A percentile compares a stretch with the other conserved stretches of the same genome.
These are phyloP conservation scores for Acanthococcus lagerstroemiae DNA, from an alignment of 2,888 invertebrate species.

Conservation along the genomic window DNA sequence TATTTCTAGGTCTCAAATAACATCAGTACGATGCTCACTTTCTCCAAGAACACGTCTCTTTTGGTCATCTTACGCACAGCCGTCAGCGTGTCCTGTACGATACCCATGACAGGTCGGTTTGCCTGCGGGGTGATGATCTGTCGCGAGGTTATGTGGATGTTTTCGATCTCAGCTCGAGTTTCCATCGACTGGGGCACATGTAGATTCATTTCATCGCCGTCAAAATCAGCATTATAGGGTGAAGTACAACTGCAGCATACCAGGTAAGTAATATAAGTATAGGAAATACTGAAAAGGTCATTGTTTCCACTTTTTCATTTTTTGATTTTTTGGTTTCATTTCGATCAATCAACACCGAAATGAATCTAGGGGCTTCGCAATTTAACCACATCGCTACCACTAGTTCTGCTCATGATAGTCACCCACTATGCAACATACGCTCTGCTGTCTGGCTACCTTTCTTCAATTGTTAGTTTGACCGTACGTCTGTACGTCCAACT, in stretches of 20 bases:
- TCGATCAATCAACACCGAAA: too few relatives aligned
- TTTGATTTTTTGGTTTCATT: too few relatives aligned
- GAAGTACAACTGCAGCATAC: constrained; percentile 69
- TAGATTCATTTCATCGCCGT: constrained; percentile 99
- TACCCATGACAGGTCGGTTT: constrained; percentile 99
- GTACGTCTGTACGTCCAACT: too few relatives aligned
- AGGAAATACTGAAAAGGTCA: not conserved
- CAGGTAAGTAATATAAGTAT: not conserved
- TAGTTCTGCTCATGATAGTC: too few relatives aligned
- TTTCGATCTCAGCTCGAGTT: constrained; percentile 93
- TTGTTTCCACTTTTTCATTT: too few relatives aligned
- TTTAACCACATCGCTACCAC: too few relatives aligned
- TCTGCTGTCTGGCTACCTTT: too few relatives aligned
- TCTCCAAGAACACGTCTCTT: constrained; percentile 93
- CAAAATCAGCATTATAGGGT: constrained; percentile 99
- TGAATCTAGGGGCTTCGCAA: too few relatives aligned
- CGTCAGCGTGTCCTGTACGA: constrained; percentile 95
- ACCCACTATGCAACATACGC: too few relatives aligned
- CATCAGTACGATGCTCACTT: constrained; percentile 43
- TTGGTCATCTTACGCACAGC: constrained; percentile 99
- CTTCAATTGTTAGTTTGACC: too few relatives aligned
- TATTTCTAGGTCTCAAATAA: not conserved
- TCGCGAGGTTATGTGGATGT: constrained; percentile 91
- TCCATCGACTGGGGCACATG: constrained; percentile 99
- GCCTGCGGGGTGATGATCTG: constrained; percentile 99